A percentile compares a stretch with the other conserved stretches of the same genome.
Conservation (phyloP, 2,888 invertebrate species). For the Nudaria mundana region DNA sequence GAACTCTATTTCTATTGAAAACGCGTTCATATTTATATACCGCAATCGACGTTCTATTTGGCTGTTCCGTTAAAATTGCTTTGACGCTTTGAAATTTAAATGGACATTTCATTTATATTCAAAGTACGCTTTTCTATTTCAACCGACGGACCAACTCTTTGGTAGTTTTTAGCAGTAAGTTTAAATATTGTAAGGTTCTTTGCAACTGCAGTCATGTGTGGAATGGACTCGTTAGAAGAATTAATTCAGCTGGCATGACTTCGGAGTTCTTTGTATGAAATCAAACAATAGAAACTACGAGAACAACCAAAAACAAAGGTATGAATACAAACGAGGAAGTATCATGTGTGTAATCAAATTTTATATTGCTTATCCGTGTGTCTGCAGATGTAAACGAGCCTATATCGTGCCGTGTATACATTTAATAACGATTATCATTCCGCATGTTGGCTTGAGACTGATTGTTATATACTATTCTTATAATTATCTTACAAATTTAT, state of each 20-base stretch:
- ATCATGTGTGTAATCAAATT: no score
- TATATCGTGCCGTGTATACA: conserved; percentile 32
- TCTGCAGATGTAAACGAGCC: conserved; percentile 35
- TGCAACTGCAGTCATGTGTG: conserved; percentile 38
- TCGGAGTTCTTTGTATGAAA: conserved; percentile 12
- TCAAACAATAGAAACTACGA: conserved; percentile 14
- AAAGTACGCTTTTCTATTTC: conserved; percentile 45
- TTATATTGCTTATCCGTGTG: no score
- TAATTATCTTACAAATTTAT: conserved; percentile 51
- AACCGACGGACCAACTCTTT: conserved; percentile 71
- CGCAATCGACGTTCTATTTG: conserved; percentile 30
- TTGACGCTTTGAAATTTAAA: conserved; percentile 44
- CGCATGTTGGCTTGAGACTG: conserved; percentile 72
- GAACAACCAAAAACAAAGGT: no score
- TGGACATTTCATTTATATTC: conserved; percentile 41
- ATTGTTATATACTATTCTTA: conserved; percentile 62
- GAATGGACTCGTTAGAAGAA: conserved; percentile 14
- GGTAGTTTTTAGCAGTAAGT: conserved; percentile 67
- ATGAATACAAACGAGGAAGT: no score
- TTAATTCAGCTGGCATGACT: conserved; percentile 22
- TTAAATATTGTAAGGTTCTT: conserved; percentile 39
- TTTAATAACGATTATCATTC: conserved; percentile 47
- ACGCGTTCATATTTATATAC: conserved; percentile 30
- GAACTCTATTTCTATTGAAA: conserved; percentile 36
- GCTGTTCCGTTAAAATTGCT: conserved; percentile 40